A percentile compares a stretch with the other conserved stretches of the same genome.
Conservation (phyloP, 1,140 invertebrate species). For the Aphidius ervi region DNA sequence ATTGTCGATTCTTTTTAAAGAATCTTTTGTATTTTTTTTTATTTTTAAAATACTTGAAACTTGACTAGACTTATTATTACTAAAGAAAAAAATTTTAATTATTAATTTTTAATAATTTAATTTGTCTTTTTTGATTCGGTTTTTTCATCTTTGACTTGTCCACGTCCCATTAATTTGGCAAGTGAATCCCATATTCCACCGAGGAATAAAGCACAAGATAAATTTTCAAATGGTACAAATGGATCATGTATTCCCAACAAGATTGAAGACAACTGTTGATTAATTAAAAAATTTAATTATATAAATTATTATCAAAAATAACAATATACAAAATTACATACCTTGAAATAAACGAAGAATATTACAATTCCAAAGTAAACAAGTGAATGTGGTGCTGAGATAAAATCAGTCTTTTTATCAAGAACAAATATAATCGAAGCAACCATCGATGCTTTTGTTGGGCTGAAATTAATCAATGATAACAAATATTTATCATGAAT, state of each 20-base stretch:
- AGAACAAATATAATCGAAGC: conserved; percentile 94
- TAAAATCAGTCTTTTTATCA: conserved; percentile 94
- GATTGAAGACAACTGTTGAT: conserved; percentile 78
- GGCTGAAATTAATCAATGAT: conserved; percentile 56
- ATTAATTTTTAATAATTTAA: conserved; percentile 39
- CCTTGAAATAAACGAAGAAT: conserved; percentile 99
- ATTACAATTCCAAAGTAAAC: conserved; percentile 99
- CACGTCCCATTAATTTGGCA: conserved; percentile 74
- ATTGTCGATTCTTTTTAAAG: too few species aligned
- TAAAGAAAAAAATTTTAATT: neutral
- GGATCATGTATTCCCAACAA: conserved; percentile 96
- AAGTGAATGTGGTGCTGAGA: conserved; percentile 92
- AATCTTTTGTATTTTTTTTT: too few species aligned
- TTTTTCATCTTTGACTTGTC: conserved; percentile 73
- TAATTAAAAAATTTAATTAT: conserved; percentile 3
- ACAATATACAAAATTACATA: conserved; percentile 36
- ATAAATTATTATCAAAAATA: neutral
- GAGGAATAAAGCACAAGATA: conserved; percentile 94
- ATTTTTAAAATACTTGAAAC: too few species aligned
- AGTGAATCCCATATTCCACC: conserved; percentile 97
- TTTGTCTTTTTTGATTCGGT: conserved; percentile 78
- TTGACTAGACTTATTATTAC: neutral
- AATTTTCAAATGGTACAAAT: conserved; percentile 97
- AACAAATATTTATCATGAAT: conserved; percentile 2
- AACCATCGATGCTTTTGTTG: conserved; percentile 93